Percentiles rank a stretch among this genome's conserved stretches.
phyloP scores from a whole-genome alignment of 2,888 invertebrate genomes.

The Leptarthrus brevirostris region DNA sequence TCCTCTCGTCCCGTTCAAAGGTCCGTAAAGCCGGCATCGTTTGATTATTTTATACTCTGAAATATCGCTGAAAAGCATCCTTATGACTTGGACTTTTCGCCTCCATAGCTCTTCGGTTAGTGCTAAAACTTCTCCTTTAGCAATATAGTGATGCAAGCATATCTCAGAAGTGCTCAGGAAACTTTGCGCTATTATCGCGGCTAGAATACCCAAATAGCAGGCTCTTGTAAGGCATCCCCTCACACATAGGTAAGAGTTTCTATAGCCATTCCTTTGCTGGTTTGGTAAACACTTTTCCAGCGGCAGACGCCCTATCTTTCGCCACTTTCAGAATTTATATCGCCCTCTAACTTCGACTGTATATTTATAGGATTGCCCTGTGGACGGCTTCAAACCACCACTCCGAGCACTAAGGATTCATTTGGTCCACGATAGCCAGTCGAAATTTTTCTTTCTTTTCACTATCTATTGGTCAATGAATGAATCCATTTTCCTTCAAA shows the following conservation, averaged over 20 bases:
- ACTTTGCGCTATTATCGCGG: constrained; percentile 38
- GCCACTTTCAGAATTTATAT: constrained; percentile 36
- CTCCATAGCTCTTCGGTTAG: constrained; percentile 14
- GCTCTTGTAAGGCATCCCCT: constrained; percentile 7
- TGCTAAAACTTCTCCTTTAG: constrained; percentile 21
- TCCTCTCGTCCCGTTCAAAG: background rate
- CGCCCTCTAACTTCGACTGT: constrained; percentile 45
- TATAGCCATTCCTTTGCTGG: constrained; percentile 9
- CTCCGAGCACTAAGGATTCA: constrained; percentile 13
- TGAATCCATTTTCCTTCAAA: background rate
- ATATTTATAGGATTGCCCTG: constrained; percentile 24
- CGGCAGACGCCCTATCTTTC: constrained; percentile 27
- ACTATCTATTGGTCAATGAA: background rate
- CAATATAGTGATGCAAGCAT: constrained; percentile 25
- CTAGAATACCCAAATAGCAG: constrained; percentile 42
- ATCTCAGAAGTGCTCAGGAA: constrained; percentile 8
- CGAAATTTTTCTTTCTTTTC: constrained; percentile 8
- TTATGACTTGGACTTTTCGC: constrained; percentile 35
- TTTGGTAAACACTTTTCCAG: constrained; percentile 16
- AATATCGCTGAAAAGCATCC: constrained; percentile 36
- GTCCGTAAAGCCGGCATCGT: background rate
- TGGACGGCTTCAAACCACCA: background rate
- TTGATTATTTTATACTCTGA: constrained; percentile 41
- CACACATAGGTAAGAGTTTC: constrained; percentile 17
- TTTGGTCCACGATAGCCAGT: constrained; percentile 24